Percentiles rank a stretch among this genome's conserved stretches.
phyloP scores from a whole-genome alignment of 2,113 vertebrate species.

The Cyanistes caeruleus region DNA sequence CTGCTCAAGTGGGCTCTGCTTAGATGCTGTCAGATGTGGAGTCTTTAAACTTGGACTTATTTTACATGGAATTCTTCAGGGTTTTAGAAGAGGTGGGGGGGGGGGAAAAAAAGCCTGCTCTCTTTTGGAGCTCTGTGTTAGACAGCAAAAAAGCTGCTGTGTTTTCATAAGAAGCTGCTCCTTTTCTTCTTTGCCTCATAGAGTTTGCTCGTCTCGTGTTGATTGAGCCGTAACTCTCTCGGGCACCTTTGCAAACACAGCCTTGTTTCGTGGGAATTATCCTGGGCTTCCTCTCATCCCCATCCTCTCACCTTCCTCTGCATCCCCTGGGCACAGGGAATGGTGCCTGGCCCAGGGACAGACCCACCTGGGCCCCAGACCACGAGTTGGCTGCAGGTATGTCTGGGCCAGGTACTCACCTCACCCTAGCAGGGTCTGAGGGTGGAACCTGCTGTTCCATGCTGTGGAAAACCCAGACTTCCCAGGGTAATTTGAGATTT shows the following conservation, averaged over 20 bases:
- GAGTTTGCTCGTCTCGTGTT: not conserved
- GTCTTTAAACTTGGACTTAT: conserved; percentile 33
- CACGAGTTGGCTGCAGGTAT: not conserved
- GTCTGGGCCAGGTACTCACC: accelerated
- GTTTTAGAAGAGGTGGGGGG: not conserved
- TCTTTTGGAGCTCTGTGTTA: not conserved
- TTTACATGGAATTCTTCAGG: conserved; percentile 33
- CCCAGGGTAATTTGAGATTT: accelerated
- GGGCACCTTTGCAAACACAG: conserved; percentile 33
- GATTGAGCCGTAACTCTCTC: not conserved
- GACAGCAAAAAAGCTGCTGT: not conserved
- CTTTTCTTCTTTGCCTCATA: conserved; percentile 22
- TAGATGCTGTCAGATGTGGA: conserved; percentile 5
- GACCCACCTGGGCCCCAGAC: not conserved
- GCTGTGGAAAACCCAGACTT: not conserved
- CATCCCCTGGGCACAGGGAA: not conserved
- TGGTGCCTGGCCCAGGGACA: not conserved
- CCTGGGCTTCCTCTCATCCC: not conserved
- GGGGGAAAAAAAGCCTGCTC: not conserved
- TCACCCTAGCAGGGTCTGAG: not conserved
- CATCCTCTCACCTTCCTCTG: not conserved
- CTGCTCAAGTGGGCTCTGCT: conserved; percentile 26
- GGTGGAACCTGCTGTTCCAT: not conserved
- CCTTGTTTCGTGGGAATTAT: not conserved
- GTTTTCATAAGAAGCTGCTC: conserved; percentile 43